phyloP scores from a whole-genome alignment of 2,113 vertebrate genomes.

The Lagopus muta region DNA sequence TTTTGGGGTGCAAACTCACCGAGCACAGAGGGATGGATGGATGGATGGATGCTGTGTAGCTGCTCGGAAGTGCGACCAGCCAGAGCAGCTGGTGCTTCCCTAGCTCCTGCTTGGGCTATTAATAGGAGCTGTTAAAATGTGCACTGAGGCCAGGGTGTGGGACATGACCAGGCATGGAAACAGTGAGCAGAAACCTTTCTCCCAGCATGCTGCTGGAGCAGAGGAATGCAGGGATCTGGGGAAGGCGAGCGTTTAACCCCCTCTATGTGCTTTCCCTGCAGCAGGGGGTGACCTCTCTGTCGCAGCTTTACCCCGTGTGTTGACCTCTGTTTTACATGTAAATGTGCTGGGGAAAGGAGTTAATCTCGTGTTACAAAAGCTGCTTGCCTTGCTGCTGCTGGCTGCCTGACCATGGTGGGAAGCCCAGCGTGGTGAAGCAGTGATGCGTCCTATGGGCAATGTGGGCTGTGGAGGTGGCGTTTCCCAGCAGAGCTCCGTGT shows the following conservation, averaged over 20 bases:
- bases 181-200: background rate
- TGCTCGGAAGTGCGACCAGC: background rate
- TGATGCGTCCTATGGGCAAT: background rate
- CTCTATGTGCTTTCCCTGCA: background rate
- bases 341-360: background rate
- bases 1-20: background rate
- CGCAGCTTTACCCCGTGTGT: accelerated
- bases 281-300: accelerated
- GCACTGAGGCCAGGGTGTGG: background rate
- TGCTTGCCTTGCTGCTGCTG: background rate
- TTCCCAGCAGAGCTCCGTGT: background rate
- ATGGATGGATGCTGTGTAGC: background rate
- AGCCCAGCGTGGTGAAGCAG: accelerated
- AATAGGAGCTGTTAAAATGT: background rate
- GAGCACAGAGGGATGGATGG: background rate
- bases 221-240: conserved; percentile 45
- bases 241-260: background rate
- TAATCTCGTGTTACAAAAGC: background rate
- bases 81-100: background rate
- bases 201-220: background rate
- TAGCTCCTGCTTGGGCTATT: background rate
- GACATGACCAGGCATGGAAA: background rate
- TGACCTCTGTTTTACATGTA: background rate
- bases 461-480: background rate
- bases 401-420: background rate